Evolutionary conservation across 2,888 invertebrate species (phyloP).

Genomic region (Drosophila robusta): DNA sequence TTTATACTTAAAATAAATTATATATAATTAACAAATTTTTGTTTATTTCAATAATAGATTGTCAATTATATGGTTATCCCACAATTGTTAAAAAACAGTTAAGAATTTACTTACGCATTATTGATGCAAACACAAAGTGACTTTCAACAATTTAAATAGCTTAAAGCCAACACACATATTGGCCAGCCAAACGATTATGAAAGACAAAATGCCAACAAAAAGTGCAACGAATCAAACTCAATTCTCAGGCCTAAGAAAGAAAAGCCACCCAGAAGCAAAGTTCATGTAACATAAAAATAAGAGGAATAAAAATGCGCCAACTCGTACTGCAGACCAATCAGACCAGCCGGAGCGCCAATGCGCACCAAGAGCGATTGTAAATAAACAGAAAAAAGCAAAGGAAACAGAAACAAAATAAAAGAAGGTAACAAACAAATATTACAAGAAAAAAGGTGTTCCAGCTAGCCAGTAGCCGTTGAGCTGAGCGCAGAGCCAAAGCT

Average conservation of each 20-base stretch:
- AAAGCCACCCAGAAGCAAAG: slow-evolving; percentile 68
- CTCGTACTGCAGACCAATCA: slow-evolving; percentile 61
- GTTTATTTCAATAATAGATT: not conserved
- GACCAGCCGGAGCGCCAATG: slow-evolving; percentile 30
- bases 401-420: slow-evolving; percentile 17
- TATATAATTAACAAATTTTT: not conserved
- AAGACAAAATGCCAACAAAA: slow-evolving; percentile 19
- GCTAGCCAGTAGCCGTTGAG: slow-evolving; percentile 58
- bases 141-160: slow-evolving; percentile 5
- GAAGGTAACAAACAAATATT: slow-evolving; percentile 50
- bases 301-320: slow-evolving; percentile 36
- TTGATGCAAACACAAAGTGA: not conserved
- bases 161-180: slow-evolving; percentile 6
- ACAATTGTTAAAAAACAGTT: not conserved
- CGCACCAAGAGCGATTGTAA: slow-evolving; percentile 61
- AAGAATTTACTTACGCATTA: slow-evolving; percentile 2
- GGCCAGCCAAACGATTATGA: not conserved
- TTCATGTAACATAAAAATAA: slow-evolving; percentile 34
- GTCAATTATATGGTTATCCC: not conserved
- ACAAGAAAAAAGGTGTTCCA: slow-evolving; percentile 53
- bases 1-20: too few species aligned
- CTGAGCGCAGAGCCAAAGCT: slow-evolving; percentile 36
- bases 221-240: slow-evolving; percentile 41
- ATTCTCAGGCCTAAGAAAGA: slow-evolving; percentile 14
- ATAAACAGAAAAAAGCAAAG: slow-evolving; percentile 27